Evolutionary conservation across 2,113 vertebrate genomes (phyloP), one percentile per base, ranked within the genome.

Genomic region (Mellivora capensis): DNA sequence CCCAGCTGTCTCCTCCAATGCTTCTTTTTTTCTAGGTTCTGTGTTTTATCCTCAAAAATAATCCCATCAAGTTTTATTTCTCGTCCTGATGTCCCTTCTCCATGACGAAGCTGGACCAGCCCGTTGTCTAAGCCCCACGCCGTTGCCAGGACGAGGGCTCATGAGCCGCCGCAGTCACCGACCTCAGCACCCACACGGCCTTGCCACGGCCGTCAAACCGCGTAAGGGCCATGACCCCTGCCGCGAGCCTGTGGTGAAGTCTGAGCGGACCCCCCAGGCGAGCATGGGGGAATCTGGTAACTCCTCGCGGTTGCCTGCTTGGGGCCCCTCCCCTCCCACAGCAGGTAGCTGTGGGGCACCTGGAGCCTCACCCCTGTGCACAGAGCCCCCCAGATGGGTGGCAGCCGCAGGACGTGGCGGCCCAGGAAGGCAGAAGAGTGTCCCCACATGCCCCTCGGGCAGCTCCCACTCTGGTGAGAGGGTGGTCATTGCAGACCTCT

Each of bases 401-500:
- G n/a, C 7, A 18, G 27, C 13, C 10, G 25, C 31, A 64, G 31
- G n/a, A 11, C 1, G 4, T 12, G 34, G 47, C 10, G 4, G 47
- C 77, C 76, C 1, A 0, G 64, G 31, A 8, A 54, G 13, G 59
- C n/a, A 12, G 37, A 15, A 44, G 25, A 44, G 62, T 21, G 15
- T 52, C 39, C 29, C 39, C 57, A 29, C 0, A 0, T 0, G 1
- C 14, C 12, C 18, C 0, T 7, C 0, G 1, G 17, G 27, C 0
- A 7, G 47, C 71, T 84, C n/a, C 44, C 80, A 13, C 23, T 13
- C 11, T 0, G 0, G 14, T 37, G 6, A 25, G 14, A 27, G 25
- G 29, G 8, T n/a, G 29, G 59, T 59, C 15, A 9, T 3, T 2
- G 20, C 10, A 11, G 13, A 0, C 15, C 25, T 14, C 25, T 11